These are phyloP conservation scores for Caenorhabditis remanei DNA, from an alignment of 1,140 invertebrate genomes.

Conservation along the genomic window DNA sequence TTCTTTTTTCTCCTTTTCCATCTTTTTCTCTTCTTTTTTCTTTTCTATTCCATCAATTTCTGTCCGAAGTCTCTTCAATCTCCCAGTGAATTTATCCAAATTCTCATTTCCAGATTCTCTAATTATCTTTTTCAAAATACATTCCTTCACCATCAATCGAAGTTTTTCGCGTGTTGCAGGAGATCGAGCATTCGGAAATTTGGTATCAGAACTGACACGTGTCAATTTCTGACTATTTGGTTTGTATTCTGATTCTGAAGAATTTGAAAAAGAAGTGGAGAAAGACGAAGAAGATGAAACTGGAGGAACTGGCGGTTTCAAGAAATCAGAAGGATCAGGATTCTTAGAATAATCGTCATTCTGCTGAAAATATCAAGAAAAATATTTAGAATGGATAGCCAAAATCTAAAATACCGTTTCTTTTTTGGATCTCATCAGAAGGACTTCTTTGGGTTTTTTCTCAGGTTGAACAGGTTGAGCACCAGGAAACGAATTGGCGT, in stretches of 20 bases:
- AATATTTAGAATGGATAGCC: no score
- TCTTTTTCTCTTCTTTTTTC: background rate
- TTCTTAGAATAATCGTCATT: background rate
- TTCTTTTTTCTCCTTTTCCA: background rate
- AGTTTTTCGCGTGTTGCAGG: conserved; percentile 6
- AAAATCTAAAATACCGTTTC: background rate
- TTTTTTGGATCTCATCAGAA: background rate
- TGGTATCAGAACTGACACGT: conserved; percentile 34
- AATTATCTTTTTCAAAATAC: background rate
- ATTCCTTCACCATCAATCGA: conserved; percentile 1
- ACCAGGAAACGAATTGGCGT: background rate
- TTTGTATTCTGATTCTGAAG: background rate
- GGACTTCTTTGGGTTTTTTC: background rate
- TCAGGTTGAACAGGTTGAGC: background rate
- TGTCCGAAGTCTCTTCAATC: background rate
- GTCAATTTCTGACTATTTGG: background rate
- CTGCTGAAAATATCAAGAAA: background rate
- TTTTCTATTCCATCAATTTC: background rate
- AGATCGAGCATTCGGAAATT: conserved; percentile 11
- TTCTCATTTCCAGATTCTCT: background rate
- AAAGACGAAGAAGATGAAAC: background rate
- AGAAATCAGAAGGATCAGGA: background rate
- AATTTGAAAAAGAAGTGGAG: background rate
- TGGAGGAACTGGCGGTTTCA: conserved; percentile 18
- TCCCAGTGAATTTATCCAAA: background rate